Evolutionary conservation across 2,888 invertebrate species (phyloP).

Genomic region (Leptopilina myrica): DNA sequence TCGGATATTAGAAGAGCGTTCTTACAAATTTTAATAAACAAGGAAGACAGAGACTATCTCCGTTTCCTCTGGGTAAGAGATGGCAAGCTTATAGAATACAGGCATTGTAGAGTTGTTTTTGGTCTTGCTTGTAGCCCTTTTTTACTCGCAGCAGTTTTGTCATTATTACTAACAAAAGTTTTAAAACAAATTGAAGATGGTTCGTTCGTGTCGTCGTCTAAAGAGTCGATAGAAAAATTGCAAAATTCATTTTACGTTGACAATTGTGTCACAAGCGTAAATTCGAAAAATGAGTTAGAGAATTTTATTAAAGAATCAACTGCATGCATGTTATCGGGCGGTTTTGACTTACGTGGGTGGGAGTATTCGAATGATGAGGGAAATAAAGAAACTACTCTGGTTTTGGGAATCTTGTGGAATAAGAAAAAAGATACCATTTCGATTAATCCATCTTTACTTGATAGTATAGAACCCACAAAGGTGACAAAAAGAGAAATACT

Average conservation of each 20-base stretch:
- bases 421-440: background rate
- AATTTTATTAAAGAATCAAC: background rate
- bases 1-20: slow-evolving; percentile 49
- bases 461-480: background rate
- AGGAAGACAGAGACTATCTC: slow-evolving; percentile 50
- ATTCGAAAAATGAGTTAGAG: background rate
- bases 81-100: slow-evolving; percentile 43
- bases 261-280: background rate
- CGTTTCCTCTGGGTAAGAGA: slow-evolving; percentile 55
- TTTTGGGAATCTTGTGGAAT: background rate
- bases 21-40: slow-evolving; percentile 45
- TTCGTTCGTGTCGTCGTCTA: background rate
- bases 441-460: background rate
- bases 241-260: background rate
- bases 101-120: slow-evolving; percentile 57
- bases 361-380: background rate
- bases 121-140: slow-evolving; percentile 54
- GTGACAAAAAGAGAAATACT: slow-evolving; percentile 12
- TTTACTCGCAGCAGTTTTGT: slow-evolving; percentile 48
- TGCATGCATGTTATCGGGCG: background rate
- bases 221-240: background rate
- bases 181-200: background rate
- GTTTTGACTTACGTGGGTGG: background rate
- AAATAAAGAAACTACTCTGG: background rate
- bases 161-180: slow-evolving; percentile 38